Evolutionary conservation across 2,888 invertebrate genomes (phyloP), one percentile per base, ranked within the genome.

Genomic region (Agonum fuliginosum): DNA sequence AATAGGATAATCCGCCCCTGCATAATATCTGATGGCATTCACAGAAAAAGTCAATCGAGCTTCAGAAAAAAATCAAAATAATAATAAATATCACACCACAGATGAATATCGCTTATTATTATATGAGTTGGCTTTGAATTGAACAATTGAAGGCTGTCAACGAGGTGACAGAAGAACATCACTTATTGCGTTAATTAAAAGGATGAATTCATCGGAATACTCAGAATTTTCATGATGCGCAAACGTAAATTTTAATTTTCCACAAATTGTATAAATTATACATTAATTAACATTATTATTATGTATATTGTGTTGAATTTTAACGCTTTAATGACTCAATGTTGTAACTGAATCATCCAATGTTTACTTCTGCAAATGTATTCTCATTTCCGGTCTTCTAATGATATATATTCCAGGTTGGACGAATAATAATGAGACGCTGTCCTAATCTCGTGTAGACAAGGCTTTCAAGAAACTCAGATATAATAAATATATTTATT

Each of bases 1-100:
- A n/a, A n/a, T n/a, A n/a, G n/a, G n/a, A n/a, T n/a, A n/a, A n/a
- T n/a, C n/a, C n/a, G n/a, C n/a, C n/a, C n/a, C n/a, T n/a, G n/a
- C n/a, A n/a, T n/a, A 54, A 24, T 41, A 67, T 41, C 37, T 41
- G 37, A 24, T 34, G 10, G 65, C 14, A 22, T 67, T 67, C 67
- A 67, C 41, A 67, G 67, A 67, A 67, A 67, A 65, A 30, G n/a
- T 65, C 20, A 22, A 8, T 4, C n/a, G n/a, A n/a, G n/a, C n/a
- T n/a, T 43, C 14, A 43, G 43, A 43, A 43, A 48, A 20, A 48
- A 4, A 24, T 54, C 19, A 54, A 54, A 54, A 54, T 54, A 54
- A n/a, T n/a, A 37, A 41, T 67, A 6, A 27, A 37, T 41, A 67
- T 41, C 17, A 37, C 30, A 30, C 27, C 20, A 34, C 3, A 6